phyloP scores from a whole-genome alignment of 2,888 invertebrate species.

The Stegophylla sp. region DNA sequence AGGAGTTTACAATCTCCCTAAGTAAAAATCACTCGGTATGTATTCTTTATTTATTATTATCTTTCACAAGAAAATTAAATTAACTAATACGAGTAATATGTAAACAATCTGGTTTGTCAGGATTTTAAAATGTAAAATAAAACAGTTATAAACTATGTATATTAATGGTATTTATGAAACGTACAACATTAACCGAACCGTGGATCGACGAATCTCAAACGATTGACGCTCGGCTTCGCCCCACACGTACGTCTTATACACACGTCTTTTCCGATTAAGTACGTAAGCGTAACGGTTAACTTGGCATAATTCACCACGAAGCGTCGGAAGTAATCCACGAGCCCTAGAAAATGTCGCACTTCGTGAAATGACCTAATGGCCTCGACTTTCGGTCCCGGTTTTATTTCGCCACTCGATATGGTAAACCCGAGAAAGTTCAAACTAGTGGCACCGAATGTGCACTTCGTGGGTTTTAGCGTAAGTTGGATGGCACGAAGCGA shows the following conservation, averaged over 20 bases:
- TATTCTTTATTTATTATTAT: no score
- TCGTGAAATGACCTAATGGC: slow-evolving; percentile 9
- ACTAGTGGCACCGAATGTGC: neutral
- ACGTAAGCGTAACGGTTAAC: neutral
- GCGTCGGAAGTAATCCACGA: neutral
- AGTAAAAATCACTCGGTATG: no score
- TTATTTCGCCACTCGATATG: neutral
- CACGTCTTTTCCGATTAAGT: slow-evolving; percentile 2
- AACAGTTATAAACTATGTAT: no score
- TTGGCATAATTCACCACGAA: neutral
- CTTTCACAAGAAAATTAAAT: no score
- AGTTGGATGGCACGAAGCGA: neutral
- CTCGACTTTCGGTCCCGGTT: neutral
- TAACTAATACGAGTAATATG: no score
- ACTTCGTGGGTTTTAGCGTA: neutral
- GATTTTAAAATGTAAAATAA: no score
- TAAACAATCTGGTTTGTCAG: no score
- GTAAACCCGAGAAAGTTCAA: slow-evolving; percentile 31
- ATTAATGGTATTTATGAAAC: no score
- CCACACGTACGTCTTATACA: slow-evolving; percentile 1
- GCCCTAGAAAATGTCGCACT: neutral
- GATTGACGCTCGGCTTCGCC: neutral
- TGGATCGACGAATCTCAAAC: slow-evolving; percentile 52
- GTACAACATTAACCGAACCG: no score
- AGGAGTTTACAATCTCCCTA: no score